phyloP scores from a whole-genome alignment of 2,797 vertebrate species.

The Ceyx erithaca region DNA sequence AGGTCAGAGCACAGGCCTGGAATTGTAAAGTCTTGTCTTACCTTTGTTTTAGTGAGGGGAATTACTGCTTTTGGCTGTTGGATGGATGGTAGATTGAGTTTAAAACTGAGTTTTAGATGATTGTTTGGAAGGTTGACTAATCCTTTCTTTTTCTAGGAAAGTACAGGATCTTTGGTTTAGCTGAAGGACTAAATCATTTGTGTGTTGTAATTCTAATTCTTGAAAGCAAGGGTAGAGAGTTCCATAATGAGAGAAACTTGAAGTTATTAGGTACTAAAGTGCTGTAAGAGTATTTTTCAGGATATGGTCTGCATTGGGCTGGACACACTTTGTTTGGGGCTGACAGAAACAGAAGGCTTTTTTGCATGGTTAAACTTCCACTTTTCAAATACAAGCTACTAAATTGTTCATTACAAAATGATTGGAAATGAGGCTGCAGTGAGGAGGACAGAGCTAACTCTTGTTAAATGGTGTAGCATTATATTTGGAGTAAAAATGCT shows the following conservation, averaged over 20 bases:
- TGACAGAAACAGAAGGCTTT: too few species aligned
- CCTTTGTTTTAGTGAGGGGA: neutral
- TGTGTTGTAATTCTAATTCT: neutral
- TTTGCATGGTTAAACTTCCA: too few species aligned
- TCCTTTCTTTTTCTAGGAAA: neutral
- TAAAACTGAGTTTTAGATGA: neutral
- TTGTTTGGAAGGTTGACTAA: neutral
- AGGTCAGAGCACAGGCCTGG: neutral
- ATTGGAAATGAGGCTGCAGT: too few species aligned
- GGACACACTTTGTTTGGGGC: too few species aligned
- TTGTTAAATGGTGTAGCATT: too few species aligned
- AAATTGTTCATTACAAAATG: too few species aligned
- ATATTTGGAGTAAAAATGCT: too few species aligned
- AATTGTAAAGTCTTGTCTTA: neutral
- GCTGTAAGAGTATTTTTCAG: too few species aligned
- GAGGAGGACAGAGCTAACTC: too few species aligned
- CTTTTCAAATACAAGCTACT: too few species aligned
- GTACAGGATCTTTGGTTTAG: neutral
- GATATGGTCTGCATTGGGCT: too few species aligned
- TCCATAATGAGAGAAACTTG: neutral
- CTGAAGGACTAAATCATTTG: neutral
- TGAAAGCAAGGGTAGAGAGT: neutral
- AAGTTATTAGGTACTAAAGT: too few species aligned
- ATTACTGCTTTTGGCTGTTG: accelerated
- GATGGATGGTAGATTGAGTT: neutral